These are phyloP conservation scores for Tetranychus urticae DNA, from an alignment of 1,140 invertebrate genomes.

Conservation along the genomic window DNA sequence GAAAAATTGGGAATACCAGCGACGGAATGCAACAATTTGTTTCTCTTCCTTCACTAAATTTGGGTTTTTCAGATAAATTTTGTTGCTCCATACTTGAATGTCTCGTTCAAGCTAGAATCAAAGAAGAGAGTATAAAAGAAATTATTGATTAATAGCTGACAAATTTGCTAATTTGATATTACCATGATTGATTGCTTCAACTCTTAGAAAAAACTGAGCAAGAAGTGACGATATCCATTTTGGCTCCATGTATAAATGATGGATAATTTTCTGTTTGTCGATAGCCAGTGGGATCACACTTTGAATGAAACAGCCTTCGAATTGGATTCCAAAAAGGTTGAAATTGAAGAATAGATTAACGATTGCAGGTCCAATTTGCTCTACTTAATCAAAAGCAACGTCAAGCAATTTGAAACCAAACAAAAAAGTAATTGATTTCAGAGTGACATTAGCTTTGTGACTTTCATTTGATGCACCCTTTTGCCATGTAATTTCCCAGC, in stretches of 20 bases:
- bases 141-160: neutral
- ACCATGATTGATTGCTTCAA: slow-evolving; percentile 52
- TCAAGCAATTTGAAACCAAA: neutral
- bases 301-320: slow-evolving; percentile 39
- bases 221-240: slow-evolving; percentile 30
- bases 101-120: slow-evolving; percentile 47
- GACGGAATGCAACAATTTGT: slow-evolving; percentile 38
- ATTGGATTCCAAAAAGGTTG: slow-evolving; percentile 32
- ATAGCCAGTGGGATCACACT: slow-evolving; percentile 54
- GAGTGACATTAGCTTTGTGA: neutral
- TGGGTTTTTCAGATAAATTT: slow-evolving; percentile 43
- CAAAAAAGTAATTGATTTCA: neutral
- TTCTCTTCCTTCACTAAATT: slow-evolving; percentile 47
- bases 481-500: neutral
- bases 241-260: slow-evolving; percentile 39
- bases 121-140: neutral
- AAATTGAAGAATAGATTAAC: slow-evolving; percentile 31
- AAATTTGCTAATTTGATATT: slow-evolving; percentile 14
- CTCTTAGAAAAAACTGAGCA: slow-evolving; percentile 37
- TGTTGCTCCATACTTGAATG: slow-evolving; percentile 66
- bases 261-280: slow-evolving; percentile 46
- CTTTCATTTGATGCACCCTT: neutral
- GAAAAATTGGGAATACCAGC: slow-evolving; percentile 66
- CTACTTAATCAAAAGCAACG: neutral
- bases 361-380: slow-evolving; percentile 27